Percentiles rank a stretch among this genome's conserved stretches.
These are phyloP conservation scores for Aethes cnicana DNA, from an alignment of 2,888 invertebrate genomes.

Conservation along the genomic window DNA sequence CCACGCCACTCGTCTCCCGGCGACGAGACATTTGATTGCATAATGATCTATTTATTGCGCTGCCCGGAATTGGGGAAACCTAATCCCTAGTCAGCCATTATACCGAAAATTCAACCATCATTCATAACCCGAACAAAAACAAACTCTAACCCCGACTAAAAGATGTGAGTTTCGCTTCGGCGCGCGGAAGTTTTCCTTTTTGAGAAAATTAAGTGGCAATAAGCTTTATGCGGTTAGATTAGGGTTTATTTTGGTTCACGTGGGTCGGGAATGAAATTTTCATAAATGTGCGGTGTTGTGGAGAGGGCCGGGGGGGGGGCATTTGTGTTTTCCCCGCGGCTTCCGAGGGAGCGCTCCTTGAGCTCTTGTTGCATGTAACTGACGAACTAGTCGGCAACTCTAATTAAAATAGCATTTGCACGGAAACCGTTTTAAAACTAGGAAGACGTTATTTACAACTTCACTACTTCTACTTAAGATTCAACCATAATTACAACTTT, in stretches of 20 bases:
- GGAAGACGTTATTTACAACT: not conserved
- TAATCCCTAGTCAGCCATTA: constrained; percentile 77
- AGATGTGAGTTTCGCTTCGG: constrained; percentile 49
- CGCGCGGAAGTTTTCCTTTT: constrained; percentile 49
- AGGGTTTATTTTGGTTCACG: constrained; percentile 69
- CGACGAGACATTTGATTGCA: constrained; percentile 63
- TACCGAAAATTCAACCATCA: constrained; percentile 70
- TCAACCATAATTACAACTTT: no score
- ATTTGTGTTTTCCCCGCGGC: constrained; percentile 69
- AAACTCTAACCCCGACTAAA: constrained; percentile 50
- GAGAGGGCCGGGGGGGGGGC: constrained; percentile 39
- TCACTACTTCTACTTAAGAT: not conserved
- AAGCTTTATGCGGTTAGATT: constrained; percentile 61
- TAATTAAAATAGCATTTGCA: constrained; percentile 31
- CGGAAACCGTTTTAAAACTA: constrained; percentile 21
- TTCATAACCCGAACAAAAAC: constrained; percentile 54
- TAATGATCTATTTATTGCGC: constrained; percentile 74
- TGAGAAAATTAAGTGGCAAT: constrained; percentile 62
- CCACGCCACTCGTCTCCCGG: constrained; percentile 5
- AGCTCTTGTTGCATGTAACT: constrained; percentile 59
- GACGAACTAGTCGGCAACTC: constrained; percentile 42
- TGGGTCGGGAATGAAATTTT: constrained; percentile 77
- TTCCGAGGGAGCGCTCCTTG: constrained; percentile 62
- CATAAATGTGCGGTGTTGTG: constrained; percentile 62
- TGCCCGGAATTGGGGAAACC: constrained; percentile 70